Conservation (phyloP, 1,140 invertebrate genomes). For the Drosophila takahashii region DNA sequence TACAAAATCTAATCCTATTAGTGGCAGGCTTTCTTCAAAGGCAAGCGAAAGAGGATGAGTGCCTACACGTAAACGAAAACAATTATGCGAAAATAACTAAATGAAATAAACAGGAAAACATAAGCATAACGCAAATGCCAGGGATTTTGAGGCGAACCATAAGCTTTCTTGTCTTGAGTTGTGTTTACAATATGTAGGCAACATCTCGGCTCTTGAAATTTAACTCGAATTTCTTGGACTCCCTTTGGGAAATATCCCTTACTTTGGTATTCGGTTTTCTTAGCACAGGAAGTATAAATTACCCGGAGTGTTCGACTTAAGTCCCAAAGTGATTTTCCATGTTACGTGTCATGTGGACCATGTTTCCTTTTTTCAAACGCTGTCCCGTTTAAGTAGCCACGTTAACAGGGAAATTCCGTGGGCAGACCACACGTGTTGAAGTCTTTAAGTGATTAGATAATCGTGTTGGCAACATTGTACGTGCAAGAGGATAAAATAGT, state of each 20-base stretch:
- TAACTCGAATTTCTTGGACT: not conserved
- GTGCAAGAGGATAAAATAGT: constrained; percentile 3
- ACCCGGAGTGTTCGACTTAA: not conserved
- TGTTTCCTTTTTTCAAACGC: constrained; percentile 4
- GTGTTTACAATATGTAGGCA: not conserved
- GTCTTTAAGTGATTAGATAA: constrained; percentile 31
- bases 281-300: not conserved
- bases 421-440: constrained; percentile 3
- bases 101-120: constrained; percentile 5
- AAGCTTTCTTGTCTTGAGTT: constrained; percentile 2
- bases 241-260: not conserved
- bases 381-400: constrained; percentile 5
- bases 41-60: constrained; percentile 1
- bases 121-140: constrained; percentile 12
- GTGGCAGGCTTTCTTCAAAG: constrained; percentile 21
- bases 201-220: not conserved
- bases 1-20: constrained; percentile 43
- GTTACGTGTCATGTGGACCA: constrained; percentile 15
- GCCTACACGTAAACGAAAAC: constrained; percentile 14
- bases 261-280: not conserved
- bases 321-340: constrained; percentile 31
- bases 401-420: constrained; percentile 35
- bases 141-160: constrained; percentile 2
- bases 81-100: constrained; percentile 29
- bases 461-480: constrained; percentile 18